Evolutionary conservation across 2,888 invertebrate genomes (phyloP).

Genomic region (Gasteruption jaculator): DNA sequence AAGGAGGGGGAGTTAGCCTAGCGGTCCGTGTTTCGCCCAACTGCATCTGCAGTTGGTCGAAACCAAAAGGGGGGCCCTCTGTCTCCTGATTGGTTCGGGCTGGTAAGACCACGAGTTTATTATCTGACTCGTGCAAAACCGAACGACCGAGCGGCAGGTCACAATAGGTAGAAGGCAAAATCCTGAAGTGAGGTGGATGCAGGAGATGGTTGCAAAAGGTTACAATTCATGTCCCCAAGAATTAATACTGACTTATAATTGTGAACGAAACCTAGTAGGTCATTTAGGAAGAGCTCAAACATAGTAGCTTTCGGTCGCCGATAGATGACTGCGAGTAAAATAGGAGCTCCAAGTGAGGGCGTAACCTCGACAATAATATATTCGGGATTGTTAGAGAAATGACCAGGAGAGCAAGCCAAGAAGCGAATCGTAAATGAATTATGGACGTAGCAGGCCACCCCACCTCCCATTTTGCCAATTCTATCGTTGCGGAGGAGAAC

Average conservation of each 20-base stretch:
- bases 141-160: too few relatives aligned
- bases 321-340: neutral
- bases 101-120: too few relatives aligned
- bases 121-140: too few relatives aligned
- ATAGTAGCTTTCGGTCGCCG: slow-evolving; percentile 3
- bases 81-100: too few relatives aligned
- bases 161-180: neutral
- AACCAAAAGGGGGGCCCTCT: too few relatives aligned
- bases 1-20: too few relatives aligned
- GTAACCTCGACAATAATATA: neutral
- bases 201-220: neutral
- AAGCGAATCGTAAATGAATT: neutral
- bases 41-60: too few relatives aligned
- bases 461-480: slow-evolving; percentile 4
- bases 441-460: slow-evolving; percentile 6
- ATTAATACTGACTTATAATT: neutral
- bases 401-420: neutral
- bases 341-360: too few relatives aligned
- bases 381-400: slow-evolving; percentile 3
- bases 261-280: neutral
- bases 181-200: neutral
- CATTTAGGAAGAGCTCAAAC: neutral
- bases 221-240: neutral
- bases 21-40: too few relatives aligned
- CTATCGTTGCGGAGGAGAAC: slow-evolving; percentile 6